These are phyloP conservation scores for Xestia ashworthii DNA, from an alignment of 2,888 invertebrate species.

Conservation along the genomic window DNA sequence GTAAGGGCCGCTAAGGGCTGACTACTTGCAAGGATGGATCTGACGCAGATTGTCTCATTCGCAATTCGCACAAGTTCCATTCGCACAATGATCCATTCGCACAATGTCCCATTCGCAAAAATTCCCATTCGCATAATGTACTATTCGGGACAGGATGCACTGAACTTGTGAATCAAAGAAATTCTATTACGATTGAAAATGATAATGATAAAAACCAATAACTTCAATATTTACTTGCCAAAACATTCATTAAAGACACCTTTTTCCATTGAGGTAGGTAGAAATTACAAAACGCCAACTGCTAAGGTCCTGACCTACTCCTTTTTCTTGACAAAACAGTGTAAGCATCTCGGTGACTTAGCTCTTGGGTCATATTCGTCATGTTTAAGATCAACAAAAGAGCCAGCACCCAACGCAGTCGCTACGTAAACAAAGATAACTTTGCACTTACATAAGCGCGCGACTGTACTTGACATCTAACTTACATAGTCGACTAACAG, in stretches of 20 bases:
- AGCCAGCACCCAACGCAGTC: slow-evolving; percentile 48
- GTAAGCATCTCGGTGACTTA: neutral
- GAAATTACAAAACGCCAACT: too few relatives aligned
- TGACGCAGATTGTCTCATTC: too few relatives aligned
- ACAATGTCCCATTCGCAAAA: too few relatives aligned
- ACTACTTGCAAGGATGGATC: neutral
- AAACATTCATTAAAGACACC: neutral
- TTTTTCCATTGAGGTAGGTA: neutral
- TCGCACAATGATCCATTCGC: too few relatives aligned
- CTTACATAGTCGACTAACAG: slow-evolving; percentile 80
- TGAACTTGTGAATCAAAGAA: neutral
- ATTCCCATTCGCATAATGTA: too few relatives aligned
- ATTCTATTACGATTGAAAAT: too few relatives aligned
- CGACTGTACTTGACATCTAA: slow-evolving; percentile 86
- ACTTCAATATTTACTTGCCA: neutral
- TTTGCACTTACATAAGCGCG: slow-evolving; percentile 78
- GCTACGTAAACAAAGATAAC: slow-evolving; percentile 63
- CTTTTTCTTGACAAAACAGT: neutral
- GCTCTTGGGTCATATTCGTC: neutral
- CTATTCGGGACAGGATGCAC: neutral
- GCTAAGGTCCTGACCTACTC: neutral
- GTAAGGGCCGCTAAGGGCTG: neutral
- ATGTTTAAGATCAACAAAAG: slow-evolving; percentile 9
- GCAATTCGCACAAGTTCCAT: too few relatives aligned
- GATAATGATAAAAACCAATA: too few relatives aligned